Evolutionary conservation across 2,797 vertebrate species (phyloP), one percentile per base, ranked within the genome.

Genomic region (Adelosebastes latens): DNA sequence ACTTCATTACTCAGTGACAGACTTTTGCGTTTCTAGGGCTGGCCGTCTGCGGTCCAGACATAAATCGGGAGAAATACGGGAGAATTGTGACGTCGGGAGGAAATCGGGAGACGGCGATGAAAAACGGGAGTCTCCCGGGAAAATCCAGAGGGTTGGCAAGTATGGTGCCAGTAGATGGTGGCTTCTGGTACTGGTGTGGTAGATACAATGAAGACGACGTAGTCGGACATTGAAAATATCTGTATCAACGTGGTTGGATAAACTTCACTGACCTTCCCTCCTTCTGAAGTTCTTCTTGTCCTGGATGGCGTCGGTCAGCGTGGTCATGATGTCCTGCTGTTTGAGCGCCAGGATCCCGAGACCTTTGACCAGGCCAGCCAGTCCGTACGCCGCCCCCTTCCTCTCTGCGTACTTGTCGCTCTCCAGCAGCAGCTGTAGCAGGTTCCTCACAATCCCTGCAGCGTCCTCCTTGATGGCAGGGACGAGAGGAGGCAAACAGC

Each of bases 281-380:
- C 97, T 96, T 58, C 99, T 96, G 90, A 99, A 98, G 92, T 99
- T 99, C 89, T 99, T 99, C 95, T 99, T 99, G 93, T 99, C 99
- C 91, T 99, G 99, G 87, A 99, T 99, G 85, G 98, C 98, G 6
- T 99, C 98, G 0, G 98, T 99, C 78, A 99, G 93, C 0, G 97
- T 98, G 69, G 96, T 94, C 99, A 99, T 99, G 95, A 99, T 99
- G 55, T 99, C 98, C 94, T 99, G 99, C 92, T 99, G 99, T 88
- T 99, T 99, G 46, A 99, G 97, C 0, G 99, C 98, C 55, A 99
- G 95, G 91, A 99, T 99, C 31, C 99, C 99, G 4, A 99, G 96
- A 34, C 98, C 98, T 80, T 99, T 99, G 75, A 99, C 98, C 87
- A 99, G 95, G 2, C 99, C 98, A 0, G 99, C 99, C 91, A 99